These are phyloP conservation scores for Sinotaia quadrata DNA, from an alignment of 2,888 invertebrate species.

Conservation along the genomic window DNA sequence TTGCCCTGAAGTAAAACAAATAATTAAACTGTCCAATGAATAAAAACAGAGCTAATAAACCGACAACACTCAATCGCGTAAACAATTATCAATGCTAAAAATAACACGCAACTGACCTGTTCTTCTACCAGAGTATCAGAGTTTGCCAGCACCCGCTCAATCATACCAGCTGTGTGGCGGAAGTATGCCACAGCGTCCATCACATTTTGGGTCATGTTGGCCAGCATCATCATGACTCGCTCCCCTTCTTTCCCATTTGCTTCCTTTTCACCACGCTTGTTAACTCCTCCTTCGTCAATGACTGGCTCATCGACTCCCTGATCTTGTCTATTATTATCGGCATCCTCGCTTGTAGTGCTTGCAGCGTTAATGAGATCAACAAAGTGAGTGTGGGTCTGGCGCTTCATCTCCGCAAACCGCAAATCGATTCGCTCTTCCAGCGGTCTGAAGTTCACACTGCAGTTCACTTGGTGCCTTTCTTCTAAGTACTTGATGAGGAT, in stretches of 20 bases:
- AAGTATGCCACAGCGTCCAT: slow-evolving; percentile 54
- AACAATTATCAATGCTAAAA: too few relatives aligned
- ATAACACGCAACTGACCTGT: too few relatives aligned
- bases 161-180: slow-evolving; percentile 47
- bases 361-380: slow-evolving; percentile 24
- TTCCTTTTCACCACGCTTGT: background rate
- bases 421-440: slow-evolving; percentile 32
- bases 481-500: slow-evolving; percentile 12
- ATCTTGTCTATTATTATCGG: background rate
- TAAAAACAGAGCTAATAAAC: too few relatives aligned
- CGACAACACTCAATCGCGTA: too few relatives aligned
- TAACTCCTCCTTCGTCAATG: background rate
- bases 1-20: too few relatives aligned
- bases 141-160: slow-evolving; percentile 54
- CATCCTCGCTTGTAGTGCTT: background rate
- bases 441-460: slow-evolving; percentile 16
- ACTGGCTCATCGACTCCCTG: background rate
- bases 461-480: slow-evolving; percentile 13
- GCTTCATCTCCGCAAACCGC: slow-evolving; percentile 30
- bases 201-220: slow-evolving; percentile 53
- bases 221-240: slow-evolving; percentile 44
- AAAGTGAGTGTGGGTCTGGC: slow-evolving; percentile 24
- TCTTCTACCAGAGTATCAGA: slow-evolving; percentile 52
- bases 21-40: too few relatives aligned
- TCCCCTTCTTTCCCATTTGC: slow-evolving; percentile 27